Evolutionary conservation across 1,140 invertebrate species (phyloP).

Genomic region (Brachionus calyciflorus): DNA sequence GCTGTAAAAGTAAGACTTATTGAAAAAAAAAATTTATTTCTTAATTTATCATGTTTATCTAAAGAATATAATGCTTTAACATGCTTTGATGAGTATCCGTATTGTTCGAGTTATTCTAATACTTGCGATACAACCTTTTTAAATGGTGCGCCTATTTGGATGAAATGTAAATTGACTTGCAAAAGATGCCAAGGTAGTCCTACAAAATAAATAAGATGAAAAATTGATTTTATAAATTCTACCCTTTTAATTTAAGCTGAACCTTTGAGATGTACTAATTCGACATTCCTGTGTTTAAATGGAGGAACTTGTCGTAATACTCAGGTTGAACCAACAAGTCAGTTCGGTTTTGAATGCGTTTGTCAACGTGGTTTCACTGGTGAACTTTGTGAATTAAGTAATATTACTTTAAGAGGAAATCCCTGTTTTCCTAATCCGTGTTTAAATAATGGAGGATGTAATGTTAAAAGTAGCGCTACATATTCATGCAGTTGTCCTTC

Average conservation of each 20-base stretch:
- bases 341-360: constrained; percentile 13
- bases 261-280: neutral
- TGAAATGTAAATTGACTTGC: neutral
- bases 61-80: constrained; percentile 10
- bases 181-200: neutral
- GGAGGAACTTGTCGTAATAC: neutral
- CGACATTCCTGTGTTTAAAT: neutral
- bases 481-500: neutral
- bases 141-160: neutral
- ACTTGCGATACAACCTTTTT: neutral
- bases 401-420: neutral
- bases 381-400: constrained; percentile 25
- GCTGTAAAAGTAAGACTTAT: constrained; percentile 25
- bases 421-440: neutral
- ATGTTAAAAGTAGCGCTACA: neutral
- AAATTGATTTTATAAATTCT: neutral
- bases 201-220: neutral
- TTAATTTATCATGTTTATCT: neutral
- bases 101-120: neutral
- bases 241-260: neutral
- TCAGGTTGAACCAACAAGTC: neutral
- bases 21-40: neutral
- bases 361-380: neutral
- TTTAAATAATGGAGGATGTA: neutral
- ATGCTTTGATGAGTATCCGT: neutral